A percentile compares a stretch with the other conserved stretches of the same genome.
Evolutionary conservation across 2,797 vertebrate genomes (phyloP).

Genomic region (Argentina silus): DNA sequence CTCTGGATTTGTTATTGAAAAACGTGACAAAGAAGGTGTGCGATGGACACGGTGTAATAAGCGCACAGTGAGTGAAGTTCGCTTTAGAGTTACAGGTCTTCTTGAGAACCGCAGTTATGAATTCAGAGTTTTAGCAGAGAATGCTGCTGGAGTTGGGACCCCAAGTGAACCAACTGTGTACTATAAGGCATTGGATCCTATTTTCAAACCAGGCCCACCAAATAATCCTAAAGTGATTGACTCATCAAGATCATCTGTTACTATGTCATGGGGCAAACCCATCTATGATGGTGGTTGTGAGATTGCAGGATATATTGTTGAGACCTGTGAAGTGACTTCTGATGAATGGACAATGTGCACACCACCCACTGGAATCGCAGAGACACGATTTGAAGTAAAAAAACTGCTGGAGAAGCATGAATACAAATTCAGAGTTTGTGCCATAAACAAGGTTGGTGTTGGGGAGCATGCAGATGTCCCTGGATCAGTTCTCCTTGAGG

Average conservation of each 20-base stretch:
- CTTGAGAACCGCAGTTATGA: slow-evolving; percentile 94
- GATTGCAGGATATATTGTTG: slow-evolving; percentile 96
- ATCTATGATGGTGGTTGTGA: slow-evolving; percentile 98
- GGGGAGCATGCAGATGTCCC: slow-evolving; percentile 93
- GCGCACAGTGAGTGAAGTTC: slow-evolving; percentile 89
- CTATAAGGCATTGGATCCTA: slow-evolving; percentile 93
- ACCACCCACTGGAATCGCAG: slow-evolving; percentile 88
- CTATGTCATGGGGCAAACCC: slow-evolving; percentile 94
- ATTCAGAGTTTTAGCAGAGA: slow-evolving; percentile 96
- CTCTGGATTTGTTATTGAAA: slow-evolving; percentile 92
- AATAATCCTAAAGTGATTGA: slow-evolving; percentile 95
- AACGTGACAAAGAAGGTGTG: slow-evolving; percentile 96
- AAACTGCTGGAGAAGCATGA: slow-evolving; percentile 95
- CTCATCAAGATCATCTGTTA: slow-evolving; percentile 90
- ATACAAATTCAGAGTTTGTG: slow-evolving; percentile 96
- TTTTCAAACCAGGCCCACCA: slow-evolving; percentile 96
- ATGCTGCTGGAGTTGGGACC: slow-evolving; percentile 92
- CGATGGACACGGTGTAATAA: slow-evolving; percentile 98
- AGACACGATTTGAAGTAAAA: slow-evolving; percentile 87
- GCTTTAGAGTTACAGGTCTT: slow-evolving; percentile 93
- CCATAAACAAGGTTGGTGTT: slow-evolving; percentile 94
- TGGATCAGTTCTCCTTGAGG: slow-evolving; percentile 88
- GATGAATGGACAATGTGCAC: slow-evolving; percentile 97
- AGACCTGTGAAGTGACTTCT: slow-evolving; percentile 84
- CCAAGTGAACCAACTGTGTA: slow-evolving; percentile 88